Percentiles rank a stretch among this genome's conserved stretches.
Evolutionary conservation across 1,140 invertebrate species (phyloP).

Genomic region (Eumaeus atala): DNA sequence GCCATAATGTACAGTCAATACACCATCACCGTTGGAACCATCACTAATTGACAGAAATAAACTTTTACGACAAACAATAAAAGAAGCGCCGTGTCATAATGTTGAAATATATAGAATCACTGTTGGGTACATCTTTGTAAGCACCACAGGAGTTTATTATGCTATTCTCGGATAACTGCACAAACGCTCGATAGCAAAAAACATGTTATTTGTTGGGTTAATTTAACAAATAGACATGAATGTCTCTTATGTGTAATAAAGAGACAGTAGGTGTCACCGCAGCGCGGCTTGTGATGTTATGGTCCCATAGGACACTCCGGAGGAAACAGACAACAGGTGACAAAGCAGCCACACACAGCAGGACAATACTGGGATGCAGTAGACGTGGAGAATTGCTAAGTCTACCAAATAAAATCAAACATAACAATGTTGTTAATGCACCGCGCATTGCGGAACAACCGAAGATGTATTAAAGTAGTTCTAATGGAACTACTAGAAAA

Average conservation of each 20-base stretch:
- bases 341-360: neutral
- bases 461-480: no score
- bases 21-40: neutral
- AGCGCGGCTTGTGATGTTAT: neutral
- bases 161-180: neutral
- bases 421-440: no score
- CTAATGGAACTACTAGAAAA: no score
- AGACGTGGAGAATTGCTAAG: constrained; percentile 1
- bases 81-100: neutral
- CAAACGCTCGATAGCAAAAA: neutral
- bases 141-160: neutral
- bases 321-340: neutral
- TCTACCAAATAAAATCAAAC: neutral
- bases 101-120: no score
- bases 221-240: neutral
- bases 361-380: neutral
- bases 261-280: constrained; percentile 3
- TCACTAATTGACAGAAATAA: neutral
- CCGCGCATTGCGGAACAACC: no score
- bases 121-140: no score
- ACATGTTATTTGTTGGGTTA: constrained; percentile 5
- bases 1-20: no score
- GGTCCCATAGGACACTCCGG: neutral
- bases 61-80: neutral
- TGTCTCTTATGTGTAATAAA: neutral